These are phyloP conservation scores for Anguilla rostrata DNA, from an alignment of 2,113 vertebrate species.

Conservation along the genomic window DNA sequence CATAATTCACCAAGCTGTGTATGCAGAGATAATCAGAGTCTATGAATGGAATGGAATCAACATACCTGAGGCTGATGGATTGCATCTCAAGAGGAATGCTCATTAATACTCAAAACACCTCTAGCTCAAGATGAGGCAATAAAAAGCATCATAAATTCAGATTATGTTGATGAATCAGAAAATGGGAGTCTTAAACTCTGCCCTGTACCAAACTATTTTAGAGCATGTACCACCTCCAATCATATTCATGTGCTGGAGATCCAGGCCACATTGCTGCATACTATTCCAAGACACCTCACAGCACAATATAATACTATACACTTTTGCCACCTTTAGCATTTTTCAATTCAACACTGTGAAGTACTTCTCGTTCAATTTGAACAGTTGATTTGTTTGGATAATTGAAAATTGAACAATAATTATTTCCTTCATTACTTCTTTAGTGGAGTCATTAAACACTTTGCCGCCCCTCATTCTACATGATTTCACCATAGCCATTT, in stretches of 20 bases:
- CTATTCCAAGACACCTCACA: background rate
- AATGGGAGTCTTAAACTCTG: background rate
- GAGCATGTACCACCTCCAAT: conserved; percentile 8
- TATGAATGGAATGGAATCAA: too few relatives aligned
- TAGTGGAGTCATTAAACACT: background rate
- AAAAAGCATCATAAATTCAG: too few relatives aligned
- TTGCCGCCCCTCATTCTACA: background rate
- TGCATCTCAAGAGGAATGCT: too few relatives aligned
- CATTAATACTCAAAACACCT: too few relatives aligned
- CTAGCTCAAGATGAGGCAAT: too few relatives aligned
- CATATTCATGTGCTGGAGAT: background rate
- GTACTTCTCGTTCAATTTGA: background rate
- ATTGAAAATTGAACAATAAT: conserved; percentile 24
- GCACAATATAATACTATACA: background rate
- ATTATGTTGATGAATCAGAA: too few relatives aligned
- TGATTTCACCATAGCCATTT: background rate
- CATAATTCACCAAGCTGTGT: too few relatives aligned
- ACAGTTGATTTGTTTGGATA: conserved; percentile 3
- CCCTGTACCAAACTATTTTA: conserved; percentile 21
- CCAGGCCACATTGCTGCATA: background rate
- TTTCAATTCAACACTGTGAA: background rate
- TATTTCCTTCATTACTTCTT: conserved; percentile 21
- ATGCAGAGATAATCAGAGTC: too few relatives aligned
- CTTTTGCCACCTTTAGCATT: background rate
- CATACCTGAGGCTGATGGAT: too few relatives aligned